Evolutionary conservation across 1,140 invertebrate species (phyloP), one percentile per base, ranked within the genome.

Genomic region (Pseudomyrmex dendroicus): DNA sequence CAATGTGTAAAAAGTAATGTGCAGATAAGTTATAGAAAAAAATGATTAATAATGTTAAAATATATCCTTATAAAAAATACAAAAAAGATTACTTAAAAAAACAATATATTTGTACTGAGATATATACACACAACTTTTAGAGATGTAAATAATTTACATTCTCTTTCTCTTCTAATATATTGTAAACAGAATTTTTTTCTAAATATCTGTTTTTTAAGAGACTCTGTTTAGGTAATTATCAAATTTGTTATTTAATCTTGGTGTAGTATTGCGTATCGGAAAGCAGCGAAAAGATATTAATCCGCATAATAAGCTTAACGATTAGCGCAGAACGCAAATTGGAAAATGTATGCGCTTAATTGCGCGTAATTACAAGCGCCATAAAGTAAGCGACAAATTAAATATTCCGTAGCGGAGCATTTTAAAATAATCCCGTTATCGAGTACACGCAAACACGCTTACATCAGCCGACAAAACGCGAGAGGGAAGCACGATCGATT

Each of bases 371-470:
- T 57, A 68, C 35, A 25, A 20, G 4, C 17, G 17, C n/a, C n/a
- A 66, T 68, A 46, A 78, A 68, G 10, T 54, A 56, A 57, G 35
- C 2, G 10, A 67, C 20, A 57, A 68, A 77, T 77, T 67, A 77
- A 46, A 67, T 56, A 57, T 46, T 57, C 35, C 9, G 15, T 35
- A 4, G 13, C 54, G 17, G 1, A 5, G 52, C 35, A 17, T 78
- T 78, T 68, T 35, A 68, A 78, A 78, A 57, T 78, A 68, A 78
- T 78, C 35, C 52, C 50, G 20, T 57, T 78, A 57, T 68, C 63
- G 13, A 22, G 1, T 20, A 64, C 50, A 68, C 52, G 63, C 35
- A n/a, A 64, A 57, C 63, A 22, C 8, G 50, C 17, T 57, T 66
- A 17, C 22, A 44, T 10, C 2, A 35, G 35, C 13, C 25, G 15